Evolutionary conservation across 2,888 invertebrate genomes (phyloP).

Genomic region (Apocheima hispidaria): DNA sequence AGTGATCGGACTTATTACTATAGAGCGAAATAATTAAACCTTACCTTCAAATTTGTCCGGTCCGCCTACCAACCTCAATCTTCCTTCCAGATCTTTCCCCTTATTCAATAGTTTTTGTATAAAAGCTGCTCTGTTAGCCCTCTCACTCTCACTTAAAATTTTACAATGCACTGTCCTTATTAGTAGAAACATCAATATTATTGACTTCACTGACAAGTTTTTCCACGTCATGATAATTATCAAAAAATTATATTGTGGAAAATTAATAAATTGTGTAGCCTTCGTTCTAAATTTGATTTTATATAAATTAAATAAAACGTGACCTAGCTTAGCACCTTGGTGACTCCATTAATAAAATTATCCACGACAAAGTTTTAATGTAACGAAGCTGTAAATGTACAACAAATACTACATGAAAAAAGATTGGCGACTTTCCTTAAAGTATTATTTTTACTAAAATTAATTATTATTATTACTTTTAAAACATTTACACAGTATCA

Average conservation of each 20-base stretch:
- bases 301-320: slow-evolving; percentile 2
- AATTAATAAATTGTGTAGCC: neutral
- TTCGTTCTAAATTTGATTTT: neutral
- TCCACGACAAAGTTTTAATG: slow-evolving; percentile 7
- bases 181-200: slow-evolving; percentile 50
- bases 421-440: neutral
- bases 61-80: slow-evolving; percentile 90
- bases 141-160: slow-evolving; percentile 70
- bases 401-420: neutral
- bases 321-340: slow-evolving; percentile 32
- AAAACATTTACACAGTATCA: slow-evolving; percentile 15
- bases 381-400: neutral
- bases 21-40: neutral
- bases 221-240: slow-evolving; percentile 25
- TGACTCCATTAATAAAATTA: slow-evolving; percentile 13
- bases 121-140: slow-evolving; percentile 82
- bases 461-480: neutral
- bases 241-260: neutral
- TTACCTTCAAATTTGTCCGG: slow-evolving; percentile 90
- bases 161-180: slow-evolving; percentile 54
- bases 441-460: neutral
- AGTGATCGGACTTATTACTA: neutral
- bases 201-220: slow-evolving; percentile 33
- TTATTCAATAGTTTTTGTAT: slow-evolving; percentile 90
- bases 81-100: slow-evolving; percentile 90